Conservation (phyloP, 2,797 vertebrate genomes). For the Peromyscus aztecus region DNA sequence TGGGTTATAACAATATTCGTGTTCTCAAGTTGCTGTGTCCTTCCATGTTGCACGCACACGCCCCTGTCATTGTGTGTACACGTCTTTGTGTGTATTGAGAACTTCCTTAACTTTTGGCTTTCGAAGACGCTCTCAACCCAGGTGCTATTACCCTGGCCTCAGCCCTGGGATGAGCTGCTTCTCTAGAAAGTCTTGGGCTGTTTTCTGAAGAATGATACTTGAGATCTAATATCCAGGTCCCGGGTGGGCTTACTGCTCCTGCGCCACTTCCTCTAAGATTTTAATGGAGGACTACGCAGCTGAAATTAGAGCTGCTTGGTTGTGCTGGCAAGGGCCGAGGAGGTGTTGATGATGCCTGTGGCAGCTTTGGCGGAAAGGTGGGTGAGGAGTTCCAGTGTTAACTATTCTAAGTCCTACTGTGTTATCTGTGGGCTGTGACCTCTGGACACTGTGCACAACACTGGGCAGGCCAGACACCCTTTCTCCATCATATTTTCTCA, state of each 20-base stretch:
- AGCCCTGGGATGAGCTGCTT: slow-evolving; percentile 4
- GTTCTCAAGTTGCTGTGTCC: background rate
- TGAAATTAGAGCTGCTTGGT: background rate
- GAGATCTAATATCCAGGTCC: background rate
- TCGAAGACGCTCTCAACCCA: background rate
- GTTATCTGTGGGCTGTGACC: background rate
- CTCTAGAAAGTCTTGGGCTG: background rate
- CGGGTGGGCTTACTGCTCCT: background rate
- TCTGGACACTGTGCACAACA: background rate
- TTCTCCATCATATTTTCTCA: slow-evolving; percentile 1
- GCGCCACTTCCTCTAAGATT: background rate
- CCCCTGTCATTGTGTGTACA: background rate
- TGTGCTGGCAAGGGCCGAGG: background rate
- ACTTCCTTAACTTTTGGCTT: background rate
- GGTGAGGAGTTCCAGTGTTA: too few species aligned
- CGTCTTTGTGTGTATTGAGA: background rate
- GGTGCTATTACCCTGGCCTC: background rate
- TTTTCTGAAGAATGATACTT: slow-evolving; percentile 28
- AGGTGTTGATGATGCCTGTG: accelerated
- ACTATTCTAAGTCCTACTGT: background rate
- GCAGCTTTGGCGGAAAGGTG: background rate
- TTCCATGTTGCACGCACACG: background rate
- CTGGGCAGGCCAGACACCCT: background rate
- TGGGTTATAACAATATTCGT: background rate
- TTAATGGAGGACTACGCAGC: background rate